Base-by-base conservation (phyloP, 1,140 invertebrate genomes). In the Brachionus asplanchnoidis region DNA sequence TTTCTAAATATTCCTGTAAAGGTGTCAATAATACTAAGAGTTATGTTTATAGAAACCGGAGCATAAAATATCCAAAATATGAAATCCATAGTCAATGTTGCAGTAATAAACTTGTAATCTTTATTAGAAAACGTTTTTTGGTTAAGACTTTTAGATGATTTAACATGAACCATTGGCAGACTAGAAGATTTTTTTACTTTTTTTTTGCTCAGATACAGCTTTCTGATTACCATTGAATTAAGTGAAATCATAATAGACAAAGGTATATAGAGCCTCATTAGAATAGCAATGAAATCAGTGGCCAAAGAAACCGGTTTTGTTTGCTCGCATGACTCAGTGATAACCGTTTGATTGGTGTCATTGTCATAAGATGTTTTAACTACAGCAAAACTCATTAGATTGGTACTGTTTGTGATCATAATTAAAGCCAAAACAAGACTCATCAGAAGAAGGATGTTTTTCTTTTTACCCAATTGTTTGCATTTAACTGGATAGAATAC, bases 51-150 rank as follows among this genome's bases (percentile, higher is more conserved):
- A 2, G 73, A 77, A 28, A 77, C 73, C 9, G 73, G 73, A 2
- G 73, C 44, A 50, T 77, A 77, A 77, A 77, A 77, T 50, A 77
- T 50, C 73, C 73, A 77, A 77, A 77, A 77, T 77, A 77, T 26
- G 26, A 77, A 46, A 50, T 77, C 73, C 73, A 77, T 77, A 28
- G 20, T 77, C 14, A 77, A 50, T 77, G 73, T 77, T 53, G 73
- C 42, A 50, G 46, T 26, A 9, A 50, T 23, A 77, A 77, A 77
- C 42, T 77, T 77, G 44, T 50, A 50, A 14, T 77, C 73, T 77
- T 77, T 77, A 26, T 46, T 77, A 0, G 68, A 40, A 42, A 73
- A 73, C 20, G 36, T 73, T 8, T 20, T 20, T 17, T 73, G 14
- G n/a, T 0, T 42, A 6, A 53, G 42, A 53, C 26, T 50, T 50